These are phyloP conservation scores for Fragum sueziense DNA, from an alignment of 2,888 invertebrate species.

Conservation along the genomic window DNA sequence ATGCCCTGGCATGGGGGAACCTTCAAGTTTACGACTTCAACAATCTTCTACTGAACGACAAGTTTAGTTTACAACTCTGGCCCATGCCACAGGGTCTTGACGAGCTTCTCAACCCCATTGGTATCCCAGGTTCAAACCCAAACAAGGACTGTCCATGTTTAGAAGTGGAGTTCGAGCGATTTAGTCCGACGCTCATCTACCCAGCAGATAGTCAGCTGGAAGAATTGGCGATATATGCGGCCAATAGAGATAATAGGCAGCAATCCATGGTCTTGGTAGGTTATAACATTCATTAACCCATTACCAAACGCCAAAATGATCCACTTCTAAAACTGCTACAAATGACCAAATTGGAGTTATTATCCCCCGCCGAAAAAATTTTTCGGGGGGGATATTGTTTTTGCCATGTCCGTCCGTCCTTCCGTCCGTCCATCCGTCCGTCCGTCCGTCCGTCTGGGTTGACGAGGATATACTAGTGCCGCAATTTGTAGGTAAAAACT, in stretches of 20 bases:
- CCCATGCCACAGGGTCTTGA: conserved; percentile 82
- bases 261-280: conserved; percentile 40
- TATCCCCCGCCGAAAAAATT: no score
- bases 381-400: no score
- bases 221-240: conserved; percentile 78
- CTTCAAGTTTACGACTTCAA: conserved; percentile 85
- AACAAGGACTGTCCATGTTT: conserved; percentile 83
- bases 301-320: no score
- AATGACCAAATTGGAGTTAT: no score
- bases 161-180: conserved; percentile 84
- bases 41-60: conserved; percentile 83
- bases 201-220: conserved; percentile 82
- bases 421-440: no score
- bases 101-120: conserved; percentile 80
- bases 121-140: conserved; percentile 82
- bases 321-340: no score
- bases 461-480: no score
- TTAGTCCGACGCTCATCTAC: conserved; percentile 82
- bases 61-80: conserved; percentile 84
- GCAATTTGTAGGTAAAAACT: no score
- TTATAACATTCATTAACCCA: no score
- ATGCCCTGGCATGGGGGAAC: conserved; percentile 85
- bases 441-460: no score
- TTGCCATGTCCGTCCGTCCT: no score
- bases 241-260: conserved; percentile 54